Percentiles rank a stretch among this genome's conserved stretches.
Evolutionary conservation across 92 coral and sea anemone species (phyloP).

Genomic region (Muricea muricata): DNA sequence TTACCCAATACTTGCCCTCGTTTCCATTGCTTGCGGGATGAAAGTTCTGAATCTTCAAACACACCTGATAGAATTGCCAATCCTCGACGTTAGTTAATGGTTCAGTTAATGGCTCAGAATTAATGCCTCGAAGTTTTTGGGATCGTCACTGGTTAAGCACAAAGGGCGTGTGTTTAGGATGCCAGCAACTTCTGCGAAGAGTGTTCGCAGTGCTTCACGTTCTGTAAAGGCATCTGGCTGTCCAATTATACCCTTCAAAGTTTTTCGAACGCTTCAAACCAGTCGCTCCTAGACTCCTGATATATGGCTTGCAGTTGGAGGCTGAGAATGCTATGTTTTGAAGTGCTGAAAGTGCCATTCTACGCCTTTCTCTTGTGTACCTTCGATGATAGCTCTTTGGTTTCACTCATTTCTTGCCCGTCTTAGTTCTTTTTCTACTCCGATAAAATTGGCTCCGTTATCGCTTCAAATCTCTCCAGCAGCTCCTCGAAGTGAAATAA

Average conservation of each 20-base stretch:
- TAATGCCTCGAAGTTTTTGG: background rate
- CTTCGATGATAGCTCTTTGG: background rate
- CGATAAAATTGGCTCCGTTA: constrained; percentile 57
- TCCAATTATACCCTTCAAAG: constrained; percentile 43
- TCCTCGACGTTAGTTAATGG: background rate
- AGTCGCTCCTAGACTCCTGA: constrained; percentile 8
- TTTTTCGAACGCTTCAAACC: constrained; percentile 34
- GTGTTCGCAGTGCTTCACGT: constrained; percentile 47
- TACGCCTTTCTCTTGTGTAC: background rate
- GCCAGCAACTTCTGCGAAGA: constrained; percentile 44
- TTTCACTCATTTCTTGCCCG: background rate
- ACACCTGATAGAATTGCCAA: background rate
- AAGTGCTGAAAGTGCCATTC: background rate
- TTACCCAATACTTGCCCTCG: background rate
- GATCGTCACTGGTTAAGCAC: background rate
- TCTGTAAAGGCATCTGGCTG: constrained; percentile 43
- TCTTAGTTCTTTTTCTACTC: constrained; percentile 43
- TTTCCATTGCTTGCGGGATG: background rate
- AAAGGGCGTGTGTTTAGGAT: background rate
- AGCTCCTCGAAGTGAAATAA: constrained; percentile 40
- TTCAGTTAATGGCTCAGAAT: background rate
- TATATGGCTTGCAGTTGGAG: constrained; percentile 2
- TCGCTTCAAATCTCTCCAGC: constrained; percentile 57
- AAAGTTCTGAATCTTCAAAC: background rate
- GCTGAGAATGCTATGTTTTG: background rate